Evolutionary conservation across 1,140 invertebrate genomes (phyloP).

Genomic region (Chironomus striatipennis): DNA sequence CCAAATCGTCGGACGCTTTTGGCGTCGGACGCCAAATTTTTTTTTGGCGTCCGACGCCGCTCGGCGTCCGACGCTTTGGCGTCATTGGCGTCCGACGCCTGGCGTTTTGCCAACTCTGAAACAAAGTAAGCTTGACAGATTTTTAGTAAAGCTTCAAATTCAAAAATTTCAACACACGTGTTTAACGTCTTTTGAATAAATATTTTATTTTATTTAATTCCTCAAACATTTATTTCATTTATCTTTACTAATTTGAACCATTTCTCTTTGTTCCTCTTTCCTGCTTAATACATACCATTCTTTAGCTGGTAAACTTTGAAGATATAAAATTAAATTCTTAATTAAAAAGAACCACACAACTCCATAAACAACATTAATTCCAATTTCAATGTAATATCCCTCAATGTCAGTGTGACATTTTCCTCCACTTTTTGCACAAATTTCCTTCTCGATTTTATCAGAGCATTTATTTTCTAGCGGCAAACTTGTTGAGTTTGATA

Average conservation of each 20-base stretch:
- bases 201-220: neutral
- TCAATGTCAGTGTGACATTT: slow-evolving; percentile 66
- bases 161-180: too few relatives aligned
- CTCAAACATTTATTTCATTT: neutral
- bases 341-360: slow-evolving; percentile 71
- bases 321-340: slow-evolving; percentile 41
- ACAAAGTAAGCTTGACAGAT: too few relatives aligned
- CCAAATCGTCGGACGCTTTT: too few relatives aligned
- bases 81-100: too few relatives aligned
- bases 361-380: slow-evolving; percentile 71
- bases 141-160: too few relatives aligned
- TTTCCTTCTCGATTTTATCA: neutral
- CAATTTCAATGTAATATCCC: slow-evolving; percentile 87
- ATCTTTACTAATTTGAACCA: neutral
- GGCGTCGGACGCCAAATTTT: too few relatives aligned
- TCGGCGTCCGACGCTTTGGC: too few relatives aligned
- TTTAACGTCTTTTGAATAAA: neutral
- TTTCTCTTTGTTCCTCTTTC: neutral
- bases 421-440: slow-evolving; percentile 56
- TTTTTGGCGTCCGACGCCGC: too few relatives aligned
- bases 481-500: slow-evolving; percentile 34
- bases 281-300: slow-evolving; percentile 41
- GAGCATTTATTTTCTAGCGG: neutral
- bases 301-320: slow-evolving; percentile 43
- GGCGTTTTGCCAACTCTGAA: too few relatives aligned